phyloP scores from a whole-genome alignment of 2,888 invertebrate species.

The Coenonympha arcania region DNA sequence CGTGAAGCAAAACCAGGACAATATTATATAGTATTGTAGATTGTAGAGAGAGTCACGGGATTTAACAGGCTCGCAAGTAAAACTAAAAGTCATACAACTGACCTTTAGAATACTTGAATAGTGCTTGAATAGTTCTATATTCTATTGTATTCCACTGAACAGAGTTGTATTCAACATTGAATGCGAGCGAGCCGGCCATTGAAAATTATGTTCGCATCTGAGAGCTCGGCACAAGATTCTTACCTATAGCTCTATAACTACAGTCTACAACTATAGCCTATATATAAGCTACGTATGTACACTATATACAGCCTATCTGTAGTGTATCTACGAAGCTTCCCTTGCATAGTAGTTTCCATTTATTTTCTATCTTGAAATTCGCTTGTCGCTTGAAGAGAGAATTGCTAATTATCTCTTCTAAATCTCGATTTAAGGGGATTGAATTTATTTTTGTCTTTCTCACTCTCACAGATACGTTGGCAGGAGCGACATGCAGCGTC shows the following conservation, averaged over 20 bases:
- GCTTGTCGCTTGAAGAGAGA: too few species aligned
- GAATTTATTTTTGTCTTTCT: too few species aligned
- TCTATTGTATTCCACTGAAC: conserved; percentile 18
- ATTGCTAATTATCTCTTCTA: too few species aligned
- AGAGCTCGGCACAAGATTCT: not conserved
- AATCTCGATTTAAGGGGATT: too few species aligned
- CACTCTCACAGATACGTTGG: too few species aligned
- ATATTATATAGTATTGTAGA: too few species aligned
- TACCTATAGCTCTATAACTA: too few species aligned
- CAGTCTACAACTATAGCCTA: too few species aligned
- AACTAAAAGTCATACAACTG: conserved; percentile 12
- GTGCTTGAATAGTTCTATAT: conserved; percentile 20
- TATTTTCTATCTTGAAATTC: not conserved
- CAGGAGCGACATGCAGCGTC: too few species aligned
- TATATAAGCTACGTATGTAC: too few species aligned
- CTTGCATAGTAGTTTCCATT: not conserved
- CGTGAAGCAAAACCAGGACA: too few species aligned
- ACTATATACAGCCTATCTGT: too few species aligned
- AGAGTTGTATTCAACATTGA: conserved; percentile 17
- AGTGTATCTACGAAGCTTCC: not conserved
- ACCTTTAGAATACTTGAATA: conserved; percentile 25
- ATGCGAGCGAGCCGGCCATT: conserved; percentile 15
- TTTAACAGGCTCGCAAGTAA: not conserved
- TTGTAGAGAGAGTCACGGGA: not conserved
- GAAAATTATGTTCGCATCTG: conserved; percentile 8